phyloP scores from a whole-genome alignment of 1,140 invertebrate genomes.

The Philopotamus ludificatus region DNA sequence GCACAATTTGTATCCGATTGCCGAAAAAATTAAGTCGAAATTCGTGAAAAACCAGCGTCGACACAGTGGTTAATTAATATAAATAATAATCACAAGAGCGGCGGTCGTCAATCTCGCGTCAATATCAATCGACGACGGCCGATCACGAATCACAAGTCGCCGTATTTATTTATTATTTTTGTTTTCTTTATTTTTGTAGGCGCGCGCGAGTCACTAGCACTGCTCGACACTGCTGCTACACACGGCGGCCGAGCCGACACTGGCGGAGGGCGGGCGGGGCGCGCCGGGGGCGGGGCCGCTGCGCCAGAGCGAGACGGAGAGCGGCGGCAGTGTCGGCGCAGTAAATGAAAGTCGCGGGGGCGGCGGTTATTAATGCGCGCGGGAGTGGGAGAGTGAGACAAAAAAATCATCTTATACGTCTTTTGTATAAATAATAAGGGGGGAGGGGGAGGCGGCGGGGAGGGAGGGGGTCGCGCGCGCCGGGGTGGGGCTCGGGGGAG shows the following conservation, averaged over 20 bases:
- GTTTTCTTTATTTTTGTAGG: too few relatives aligned
- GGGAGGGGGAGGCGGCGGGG: slow-evolving; percentile 7
- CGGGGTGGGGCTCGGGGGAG: background rate
- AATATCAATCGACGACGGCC: too few relatives aligned
- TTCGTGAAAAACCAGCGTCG: too few relatives aligned
- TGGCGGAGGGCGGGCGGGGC: slow-evolving; percentile 19
- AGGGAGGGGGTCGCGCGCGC: background rate
- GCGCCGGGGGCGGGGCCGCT: slow-evolving; percentile 12
- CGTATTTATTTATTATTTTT: too few relatives aligned
- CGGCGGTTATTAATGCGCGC: slow-evolving; percentile 38
- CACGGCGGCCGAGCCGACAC: slow-evolving; percentile 29
- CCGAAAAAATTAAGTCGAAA: too few relatives aligned
- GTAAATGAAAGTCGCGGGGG: slow-evolving; percentile 16
- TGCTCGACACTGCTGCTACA: too few relatives aligned
- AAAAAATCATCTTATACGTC: slow-evolving; percentile 42
- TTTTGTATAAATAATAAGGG: slow-evolving; percentile 42
- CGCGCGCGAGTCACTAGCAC: too few relatives aligned
- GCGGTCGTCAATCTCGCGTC: too few relatives aligned
- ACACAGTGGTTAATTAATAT: too few relatives aligned
- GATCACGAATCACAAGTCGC: too few relatives aligned
- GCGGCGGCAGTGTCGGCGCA: slow-evolving; percentile 9
- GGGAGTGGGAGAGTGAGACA: slow-evolving; percentile 41
- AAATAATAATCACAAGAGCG: too few relatives aligned
- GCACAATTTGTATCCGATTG: too few relatives aligned
- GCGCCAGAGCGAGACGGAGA: slow-evolving; percentile 21